Evolutionary conservation across 2,888 invertebrate species (phyloP).

Genomic region (Microctonus hyperodae): DNA sequence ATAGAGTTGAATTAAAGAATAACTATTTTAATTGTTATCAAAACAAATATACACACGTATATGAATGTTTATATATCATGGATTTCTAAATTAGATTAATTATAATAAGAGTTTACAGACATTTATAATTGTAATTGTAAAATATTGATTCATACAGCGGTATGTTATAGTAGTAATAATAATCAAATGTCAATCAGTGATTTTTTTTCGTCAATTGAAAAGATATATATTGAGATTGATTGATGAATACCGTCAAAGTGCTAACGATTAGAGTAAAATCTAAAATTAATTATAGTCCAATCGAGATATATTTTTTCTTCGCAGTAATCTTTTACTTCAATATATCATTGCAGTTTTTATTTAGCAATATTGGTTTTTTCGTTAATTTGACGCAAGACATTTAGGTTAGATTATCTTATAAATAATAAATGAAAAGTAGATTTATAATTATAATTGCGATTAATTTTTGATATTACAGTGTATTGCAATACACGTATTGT

Average conservation of each 20-base stretch:
- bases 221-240: background rate
- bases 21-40: background rate
- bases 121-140: no score
- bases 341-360: background rate
- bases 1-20: constrained; percentile 10
- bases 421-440: no score
- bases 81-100: no score
- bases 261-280: background rate
- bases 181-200: background rate
- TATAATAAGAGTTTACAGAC: no score
- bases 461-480: no score
- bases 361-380: no score
- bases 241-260: background rate
- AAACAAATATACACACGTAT: background rate
- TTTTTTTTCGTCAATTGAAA: background rate
- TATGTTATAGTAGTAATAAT: background rate
- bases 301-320: background rate
- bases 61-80: no score
- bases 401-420: no score
- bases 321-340: no score
- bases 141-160: background rate
- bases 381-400: no score
- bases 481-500: no score
- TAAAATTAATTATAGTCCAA: background rate
- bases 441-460: no score